Evolutionary conservation across 2,113 vertebrate genomes (phyloP).

Genomic region (Dromas ardeola): DNA sequence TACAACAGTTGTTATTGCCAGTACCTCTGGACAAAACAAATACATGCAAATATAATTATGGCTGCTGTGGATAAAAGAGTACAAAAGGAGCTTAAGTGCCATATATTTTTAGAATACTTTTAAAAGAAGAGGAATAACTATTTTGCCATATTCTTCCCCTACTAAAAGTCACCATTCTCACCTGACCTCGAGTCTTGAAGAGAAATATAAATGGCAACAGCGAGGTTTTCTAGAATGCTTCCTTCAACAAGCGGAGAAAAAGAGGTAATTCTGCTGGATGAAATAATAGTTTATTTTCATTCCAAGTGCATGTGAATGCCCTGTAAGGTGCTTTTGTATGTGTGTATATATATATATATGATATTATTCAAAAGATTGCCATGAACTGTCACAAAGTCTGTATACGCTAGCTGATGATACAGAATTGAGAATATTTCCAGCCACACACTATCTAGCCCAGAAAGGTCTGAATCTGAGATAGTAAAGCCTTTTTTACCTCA

Average conservation of each 20-base stretch:
- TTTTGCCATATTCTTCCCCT: background rate
- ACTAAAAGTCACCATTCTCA: background rate
- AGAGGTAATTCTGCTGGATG: background rate
- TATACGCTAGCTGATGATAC: background rate
- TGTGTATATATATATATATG: background rate
- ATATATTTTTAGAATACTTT: background rate
- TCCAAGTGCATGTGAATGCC: background rate
- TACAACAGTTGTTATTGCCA: background rate
- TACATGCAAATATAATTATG: background rate
- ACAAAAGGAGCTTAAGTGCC: background rate
- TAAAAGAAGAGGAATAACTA: background rate
- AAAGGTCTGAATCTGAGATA: background rate
- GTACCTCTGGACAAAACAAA: background rate
- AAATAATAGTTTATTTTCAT: background rate
- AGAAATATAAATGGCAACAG: background rate
- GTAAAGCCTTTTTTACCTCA: background rate
- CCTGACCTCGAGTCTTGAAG: background rate
- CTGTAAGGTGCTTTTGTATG: background rate
- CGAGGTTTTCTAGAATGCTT: background rate
- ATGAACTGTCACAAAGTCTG: background rate
- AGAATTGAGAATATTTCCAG: background rate
- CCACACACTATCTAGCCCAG: fast-evolving
- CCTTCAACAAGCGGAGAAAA: background rate
- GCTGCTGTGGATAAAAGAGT: background rate
- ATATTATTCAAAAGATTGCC: background rate